A percentile compares a stretch with the other conserved stretches of the same genome.
Evolutionary conservation across 2,113 vertebrate species (phyloP).

Genomic region (Charadrius vociferus): DNA sequence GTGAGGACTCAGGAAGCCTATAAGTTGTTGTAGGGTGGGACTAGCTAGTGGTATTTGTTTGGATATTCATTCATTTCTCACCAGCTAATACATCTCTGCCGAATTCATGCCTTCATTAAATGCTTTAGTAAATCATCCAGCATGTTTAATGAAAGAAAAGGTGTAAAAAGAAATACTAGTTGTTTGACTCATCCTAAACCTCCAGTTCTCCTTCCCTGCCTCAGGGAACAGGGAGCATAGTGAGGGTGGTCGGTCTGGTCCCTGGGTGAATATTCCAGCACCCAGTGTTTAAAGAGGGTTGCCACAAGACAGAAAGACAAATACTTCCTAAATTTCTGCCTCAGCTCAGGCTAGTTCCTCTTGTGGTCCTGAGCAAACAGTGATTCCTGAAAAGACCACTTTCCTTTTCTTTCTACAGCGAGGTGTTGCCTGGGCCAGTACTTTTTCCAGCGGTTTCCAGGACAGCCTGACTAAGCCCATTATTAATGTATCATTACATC

Average conservation of each 20-base stretch:
- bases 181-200: background rate
- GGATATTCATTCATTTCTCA: background rate
- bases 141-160: background rate
- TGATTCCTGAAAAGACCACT: background rate
- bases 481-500: background rate
- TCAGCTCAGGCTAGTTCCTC: background rate
- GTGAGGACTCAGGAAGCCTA: background rate
- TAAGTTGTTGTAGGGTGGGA: background rate
- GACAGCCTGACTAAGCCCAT: background rate
- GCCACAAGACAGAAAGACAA: background rate
- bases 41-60: background rate
- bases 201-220: background rate
- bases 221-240: background rate
- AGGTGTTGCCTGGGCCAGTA: background rate
- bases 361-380: background rate
- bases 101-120: background rate
- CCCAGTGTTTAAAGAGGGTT: background rate
- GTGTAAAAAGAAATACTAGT: background rate
- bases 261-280: background rate
- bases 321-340: background rate
- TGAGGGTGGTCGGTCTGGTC: background rate
- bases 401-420: background rate
- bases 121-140: background rate
- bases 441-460: background rate
- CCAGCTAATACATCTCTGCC: background rate